Evolutionary conservation across 2,797 vertebrate species (phyloP), one percentile per base, ranked within the genome.

Genomic region (Argyrosomus regius): DNA sequence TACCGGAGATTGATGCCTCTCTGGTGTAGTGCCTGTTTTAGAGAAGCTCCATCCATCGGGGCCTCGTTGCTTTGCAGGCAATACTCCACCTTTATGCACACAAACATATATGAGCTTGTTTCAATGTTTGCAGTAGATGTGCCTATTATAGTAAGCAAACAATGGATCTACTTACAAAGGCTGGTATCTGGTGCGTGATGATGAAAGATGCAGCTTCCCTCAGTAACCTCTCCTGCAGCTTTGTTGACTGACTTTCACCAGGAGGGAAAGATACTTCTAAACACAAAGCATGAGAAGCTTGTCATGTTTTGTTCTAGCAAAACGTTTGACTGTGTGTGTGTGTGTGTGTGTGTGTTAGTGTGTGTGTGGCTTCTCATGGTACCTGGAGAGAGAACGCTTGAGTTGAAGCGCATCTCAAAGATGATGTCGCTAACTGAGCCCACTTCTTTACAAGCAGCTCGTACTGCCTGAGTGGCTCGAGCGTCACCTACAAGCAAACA

Each of bases 341-440:
- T 43, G 28, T 45, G 28, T 18, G 39, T 22, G 31, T 24, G 7
- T 1, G 8, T 59, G 31, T 41, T 28, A 64, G 72, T 46, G 35
- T n/a, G 11, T 74, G 35, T 48, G 22, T 22, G 3, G 6, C 61
- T 54, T 72, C 22, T 74, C 41, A 24, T 62, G 24, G 1, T 94
- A 96, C 96, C 96, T 94, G 94, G 88, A 43, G 92, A 94, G 77
- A 95, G 95, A 58, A 96, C 46, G 26, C 92, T 95, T 59, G 96
- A 92, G 88, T 96, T 96, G 43, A 97, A 95, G 43, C 95, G 95
- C 93, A 97, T 96, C 87, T 97, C 96, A 87, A 97, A 97, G 77
- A 96, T 94, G 85, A 96, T 94, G 82, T 96, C 81, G 69, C 94
- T 94, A 56, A 96, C 53, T 2, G 96, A 97, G 68, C 95, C 96